Evolutionary conservation across 2,797 vertebrate genomes (phyloP).

Genomic region (Lutjanus campechanus): DNA sequence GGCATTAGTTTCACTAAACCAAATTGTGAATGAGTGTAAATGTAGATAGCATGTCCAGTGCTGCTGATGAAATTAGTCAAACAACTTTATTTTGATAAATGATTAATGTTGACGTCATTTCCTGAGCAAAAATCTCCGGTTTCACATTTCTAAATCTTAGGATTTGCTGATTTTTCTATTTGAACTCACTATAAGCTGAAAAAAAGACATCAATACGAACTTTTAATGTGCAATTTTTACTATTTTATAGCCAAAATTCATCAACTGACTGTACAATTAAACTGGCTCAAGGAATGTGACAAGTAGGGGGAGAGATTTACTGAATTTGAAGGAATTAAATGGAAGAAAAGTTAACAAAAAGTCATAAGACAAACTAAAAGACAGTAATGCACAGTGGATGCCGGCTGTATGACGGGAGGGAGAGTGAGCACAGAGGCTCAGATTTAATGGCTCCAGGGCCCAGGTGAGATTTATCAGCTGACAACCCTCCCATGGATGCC

Average conservation of each 20-base stretch:
- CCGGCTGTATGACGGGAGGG: too few relatives aligned
- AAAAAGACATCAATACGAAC: too few relatives aligned
- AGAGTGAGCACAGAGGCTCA: too few relatives aligned
- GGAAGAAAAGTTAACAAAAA: too few relatives aligned
- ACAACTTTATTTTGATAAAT: not conserved
- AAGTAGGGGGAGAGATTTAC: too few relatives aligned
- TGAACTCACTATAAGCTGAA: not conserved
- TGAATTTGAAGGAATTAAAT: too few relatives aligned
- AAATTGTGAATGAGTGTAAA: not conserved
- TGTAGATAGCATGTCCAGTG: not conserved
- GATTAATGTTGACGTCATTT: not conserved
- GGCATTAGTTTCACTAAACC: not conserved
- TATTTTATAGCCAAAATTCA: not conserved
- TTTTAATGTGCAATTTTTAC: not conserved
- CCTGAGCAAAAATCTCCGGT: not conserved
- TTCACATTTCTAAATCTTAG: not conserved
- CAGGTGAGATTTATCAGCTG: too few relatives aligned
- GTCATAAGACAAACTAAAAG: too few relatives aligned
- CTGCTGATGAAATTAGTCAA: not conserved
- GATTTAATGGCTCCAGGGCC: too few relatives aligned
- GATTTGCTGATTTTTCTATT: not conserved
- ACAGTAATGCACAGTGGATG: too few relatives aligned
- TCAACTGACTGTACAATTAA: not conserved
- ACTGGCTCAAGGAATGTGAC: too few relatives aligned
- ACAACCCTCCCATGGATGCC: too few relatives aligned